Base-by-base conservation (phyloP, 2,113 vertebrate species). In the Ctenomys sociabilis region DNA sequence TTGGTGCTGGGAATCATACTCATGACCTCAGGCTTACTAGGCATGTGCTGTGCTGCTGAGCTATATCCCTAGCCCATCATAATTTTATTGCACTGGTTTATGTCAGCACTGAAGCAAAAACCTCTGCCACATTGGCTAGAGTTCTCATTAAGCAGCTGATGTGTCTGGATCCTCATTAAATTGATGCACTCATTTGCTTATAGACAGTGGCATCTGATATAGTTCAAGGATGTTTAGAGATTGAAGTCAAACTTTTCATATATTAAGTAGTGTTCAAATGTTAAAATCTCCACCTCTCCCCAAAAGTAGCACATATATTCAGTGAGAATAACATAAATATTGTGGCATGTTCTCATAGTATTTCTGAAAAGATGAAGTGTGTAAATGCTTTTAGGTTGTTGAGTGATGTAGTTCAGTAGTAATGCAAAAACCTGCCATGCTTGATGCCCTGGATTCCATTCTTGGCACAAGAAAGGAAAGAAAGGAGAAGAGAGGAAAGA, bases 161-260 rank as follows among this genome's bases (percentile, higher is more conserved):
- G 98, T 98, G 97, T 97, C 97, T 98, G 96, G 98, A 98, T 98
- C 98, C 98, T 99, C 99, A 98, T 99, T 99, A 99, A 99, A 98
- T 98, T 99, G 98, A 99, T 99, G 98, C 99, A 99, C 99, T 99
- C 98, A 98, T 99, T 99, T 99, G 98, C 98, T 99, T 99, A 98
- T 98, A 98, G 98, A 95, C 97, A 98, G 81, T 99, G 99, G 98
- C 98, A 99, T 98, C 97, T 98, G 98, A 97, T 98, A 97, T 85
- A 98, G 98, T 98, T 98, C 96, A 94, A 96, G 96, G 93, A 96
- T 93, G 93, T 97, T 97, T 97, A 95, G 95, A 97, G 94, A 75
- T 95, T 94, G 73, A 96, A 96, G 96, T 96, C 54, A 92, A 93
- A 97, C 43, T 77, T 97, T 93, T 90, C 26, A 49, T 54, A n/a